Conservation (phyloP, 2,888 invertebrate species). For the Meiosimyza decipiens region DNA sequence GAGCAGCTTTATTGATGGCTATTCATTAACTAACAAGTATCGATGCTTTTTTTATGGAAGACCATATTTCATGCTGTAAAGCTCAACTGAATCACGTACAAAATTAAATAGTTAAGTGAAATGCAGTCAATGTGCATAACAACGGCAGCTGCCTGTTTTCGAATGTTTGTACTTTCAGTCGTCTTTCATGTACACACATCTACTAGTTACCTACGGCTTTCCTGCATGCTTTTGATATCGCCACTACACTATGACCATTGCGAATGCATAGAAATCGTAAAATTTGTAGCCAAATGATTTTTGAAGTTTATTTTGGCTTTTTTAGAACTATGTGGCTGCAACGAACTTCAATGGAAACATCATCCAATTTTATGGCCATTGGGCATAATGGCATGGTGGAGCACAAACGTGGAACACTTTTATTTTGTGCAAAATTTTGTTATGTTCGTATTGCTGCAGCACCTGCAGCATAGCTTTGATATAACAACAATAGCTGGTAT, state of each 20-base stretch:
- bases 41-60: not conserved
- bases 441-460: no score
- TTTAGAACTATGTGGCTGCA: not conserved
- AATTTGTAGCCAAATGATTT: slow-evolving; percentile 26
- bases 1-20: no score
- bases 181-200: not conserved
- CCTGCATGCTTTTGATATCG: slow-evolving; percentile 7
- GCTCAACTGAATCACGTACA: slow-evolving; percentile 38
- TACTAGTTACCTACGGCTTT: not conserved
- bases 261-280: slow-evolving; percentile 24
- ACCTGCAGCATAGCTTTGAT: no score
- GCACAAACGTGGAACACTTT: no score
- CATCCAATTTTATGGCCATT: no score
- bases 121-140: slow-evolving; percentile 19
- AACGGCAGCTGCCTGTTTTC: slow-evolving; percentile 13
- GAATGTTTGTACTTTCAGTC: slow-evolving; percentile 6
- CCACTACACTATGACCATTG: not conserved
- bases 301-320: slow-evolving; percentile 21
- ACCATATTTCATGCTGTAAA: no score
- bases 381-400: no score
- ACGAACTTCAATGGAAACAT: no score
- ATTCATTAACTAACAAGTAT: no score
- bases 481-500: no score
- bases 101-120: slow-evolving; percentile 38
- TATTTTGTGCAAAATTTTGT: no score